Evolutionary conservation across 2,113 vertebrate genomes (phyloP).

Genomic region (Sprattus sprattus): DNA sequence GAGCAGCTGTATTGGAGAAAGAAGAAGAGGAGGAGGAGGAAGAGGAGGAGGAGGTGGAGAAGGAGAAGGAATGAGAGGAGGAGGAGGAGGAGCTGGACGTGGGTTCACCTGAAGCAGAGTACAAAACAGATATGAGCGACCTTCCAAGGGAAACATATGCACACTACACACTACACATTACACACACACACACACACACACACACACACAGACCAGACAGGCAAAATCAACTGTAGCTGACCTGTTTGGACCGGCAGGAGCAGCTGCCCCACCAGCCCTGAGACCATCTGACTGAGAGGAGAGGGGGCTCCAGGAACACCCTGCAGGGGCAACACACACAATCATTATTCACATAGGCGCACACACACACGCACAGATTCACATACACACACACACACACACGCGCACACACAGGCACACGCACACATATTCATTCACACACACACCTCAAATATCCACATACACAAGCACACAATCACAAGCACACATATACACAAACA

Average conservation of each 20-base stretch:
- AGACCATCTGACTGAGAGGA: conserved; percentile 90
- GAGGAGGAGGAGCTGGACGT: conserved; percentile 33
- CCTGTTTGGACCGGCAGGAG: conserved; percentile 79
- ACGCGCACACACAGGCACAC: not conserved
- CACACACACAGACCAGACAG: not conserved
- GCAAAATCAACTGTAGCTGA: conserved; percentile 52
- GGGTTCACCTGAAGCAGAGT: conserved; percentile 50
- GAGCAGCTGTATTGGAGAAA: conserved; percentile 29
- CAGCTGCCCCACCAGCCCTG: conserved; percentile 84
- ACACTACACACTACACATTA: not conserved
- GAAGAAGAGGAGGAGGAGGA: conserved; percentile 42
- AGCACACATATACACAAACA: not conserved
- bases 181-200: not conserved
- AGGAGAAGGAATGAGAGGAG: conserved; percentile 46
- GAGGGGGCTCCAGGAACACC: conserved; percentile 69
- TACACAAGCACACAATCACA: not conserved
- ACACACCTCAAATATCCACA: not conserved
- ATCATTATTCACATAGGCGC: not conserved
- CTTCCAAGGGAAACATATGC: not conserved
- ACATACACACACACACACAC: not conserved
- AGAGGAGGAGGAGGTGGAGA: conserved; percentile 53
- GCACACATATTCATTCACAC: not conserved
- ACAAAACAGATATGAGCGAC: not conserved
- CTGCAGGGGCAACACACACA: conserved; percentile 33
- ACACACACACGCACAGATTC: not conserved